Evolutionary conservation across 2,888 invertebrate genomes (phyloP).

Genomic region (Oxycera nigricornis): DNA sequence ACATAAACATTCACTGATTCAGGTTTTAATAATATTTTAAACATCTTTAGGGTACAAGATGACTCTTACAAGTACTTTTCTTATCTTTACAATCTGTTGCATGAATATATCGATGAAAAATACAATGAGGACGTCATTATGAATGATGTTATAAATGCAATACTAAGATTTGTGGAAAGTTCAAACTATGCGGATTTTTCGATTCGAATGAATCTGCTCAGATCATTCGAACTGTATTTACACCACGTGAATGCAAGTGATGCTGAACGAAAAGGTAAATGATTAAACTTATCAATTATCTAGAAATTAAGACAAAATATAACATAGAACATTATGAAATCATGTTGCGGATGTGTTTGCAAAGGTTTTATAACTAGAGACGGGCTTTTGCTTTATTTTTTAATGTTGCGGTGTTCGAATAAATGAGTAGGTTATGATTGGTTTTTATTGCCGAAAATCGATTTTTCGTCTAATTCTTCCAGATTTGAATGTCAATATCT

Average conservation of each 20-base stretch:
- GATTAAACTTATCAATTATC: too few species aligned
- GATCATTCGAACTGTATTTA: conserved; percentile 82
- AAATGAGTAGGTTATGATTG: too few species aligned
- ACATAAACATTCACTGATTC: not conserved
- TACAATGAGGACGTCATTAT: conserved; percentile 52
- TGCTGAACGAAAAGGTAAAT: conserved; percentile 61
- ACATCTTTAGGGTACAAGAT: conserved; percentile 66
- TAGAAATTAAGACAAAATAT: too few species aligned
- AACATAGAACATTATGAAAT: too few species aligned
- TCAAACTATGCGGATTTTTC: conserved; percentile 85
- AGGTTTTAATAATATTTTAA: conserved; percentile 45
- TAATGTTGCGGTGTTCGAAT: too few species aligned
- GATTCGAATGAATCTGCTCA: conserved; percentile 77
- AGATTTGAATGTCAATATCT: too few species aligned
- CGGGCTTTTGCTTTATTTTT: too few species aligned
- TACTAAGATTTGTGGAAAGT: conserved; percentile 82
- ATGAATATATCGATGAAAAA: conserved; percentile 66
- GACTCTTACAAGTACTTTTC: conserved; percentile 90
- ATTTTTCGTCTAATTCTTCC: too few species aligned
- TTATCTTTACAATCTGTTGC: conserved; percentile 77
- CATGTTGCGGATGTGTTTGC: not conserved
- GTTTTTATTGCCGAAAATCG: too few species aligned
- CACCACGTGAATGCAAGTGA: conserved; percentile 63
- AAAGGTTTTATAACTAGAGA: not conserved
- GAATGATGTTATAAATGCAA: conserved; percentile 61